A percentile compares a stretch with the other conserved stretches of the same genome.
Conservation (phyloP, 1,140 invertebrate species). For the Drosophila subobscura region DNA sequence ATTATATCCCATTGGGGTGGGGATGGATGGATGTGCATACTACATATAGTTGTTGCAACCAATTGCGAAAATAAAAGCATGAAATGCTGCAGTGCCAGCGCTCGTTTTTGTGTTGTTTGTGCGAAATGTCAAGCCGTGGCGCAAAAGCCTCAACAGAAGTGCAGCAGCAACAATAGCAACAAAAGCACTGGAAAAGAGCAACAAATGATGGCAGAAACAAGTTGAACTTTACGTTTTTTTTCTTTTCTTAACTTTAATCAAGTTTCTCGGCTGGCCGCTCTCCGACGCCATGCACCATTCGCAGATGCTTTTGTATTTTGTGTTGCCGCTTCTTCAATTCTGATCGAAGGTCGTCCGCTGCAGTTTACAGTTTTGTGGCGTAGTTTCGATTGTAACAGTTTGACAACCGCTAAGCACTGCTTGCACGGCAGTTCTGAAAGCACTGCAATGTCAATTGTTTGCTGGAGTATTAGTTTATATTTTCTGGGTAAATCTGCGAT, state of each 20-base stretch:
- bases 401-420: constrained; percentile 9
- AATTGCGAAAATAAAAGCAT: constrained; percentile 74
- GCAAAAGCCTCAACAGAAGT: constrained; percentile 64
- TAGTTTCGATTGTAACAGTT: constrained; percentile 13
- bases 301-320: constrained; percentile 33
- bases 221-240: constrained; percentile 73
- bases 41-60: constrained; percentile 49
- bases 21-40: constrained; percentile 22
- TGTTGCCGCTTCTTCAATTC: constrained; percentile 44
- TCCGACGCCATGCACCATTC: constrained; percentile 33
- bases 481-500: not conserved
- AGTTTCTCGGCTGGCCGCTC: constrained; percentile 57
- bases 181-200: constrained; percentile 29
- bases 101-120: constrained; percentile 48
- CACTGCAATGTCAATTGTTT: not conserved
- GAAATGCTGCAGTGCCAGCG: constrained; percentile 36
- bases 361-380: constrained; percentile 38
- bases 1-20: constrained; percentile 36
- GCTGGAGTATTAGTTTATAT: not conserved
- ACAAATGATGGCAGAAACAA: constrained; percentile 53
- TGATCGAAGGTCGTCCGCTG: constrained; percentile 60
- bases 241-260: constrained; percentile 61
- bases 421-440: constrained; percentile 17
- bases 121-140: constrained; percentile 70
- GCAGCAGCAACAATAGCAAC: constrained; percentile 39